These are phyloP conservation scores for Hydractinia symbiolongicarpus DNA, from an alignment of 30 jellyfish, hydroid and myxozoan species.

Conservation along the genomic window DNA sequence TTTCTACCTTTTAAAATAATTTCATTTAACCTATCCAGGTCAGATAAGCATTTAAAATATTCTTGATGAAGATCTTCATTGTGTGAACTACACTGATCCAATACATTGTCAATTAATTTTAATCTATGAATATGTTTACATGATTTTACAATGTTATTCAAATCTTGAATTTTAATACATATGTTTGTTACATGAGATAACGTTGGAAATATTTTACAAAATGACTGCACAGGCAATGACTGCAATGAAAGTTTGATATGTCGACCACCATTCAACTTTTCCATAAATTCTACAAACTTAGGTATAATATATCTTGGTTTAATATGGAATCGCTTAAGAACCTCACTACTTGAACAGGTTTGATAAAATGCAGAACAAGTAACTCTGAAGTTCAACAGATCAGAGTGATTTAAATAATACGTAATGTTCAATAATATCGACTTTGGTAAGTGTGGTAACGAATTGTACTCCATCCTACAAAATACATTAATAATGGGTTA, in stretches of 20 bases:
- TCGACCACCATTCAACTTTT: slow-evolving; percentile 14
- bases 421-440: background rate
- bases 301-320: background rate
- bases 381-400: slow-evolving; percentile 15
- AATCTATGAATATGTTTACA: slow-evolving; percentile 19
- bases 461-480: background rate
- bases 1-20: slow-evolving; percentile 11
- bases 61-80: slow-evolving; percentile 1
- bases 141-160: background rate
- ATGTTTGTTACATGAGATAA: slow-evolving; percentile 8
- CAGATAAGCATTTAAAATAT: background rate
- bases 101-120: slow-evolving; percentile 3
- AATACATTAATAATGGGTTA: background rate
- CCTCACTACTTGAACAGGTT: slow-evolving; percentile 1
- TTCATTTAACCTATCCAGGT: background rate
- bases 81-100: background rate
- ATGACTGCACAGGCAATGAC: background rate
- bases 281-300: background rate
- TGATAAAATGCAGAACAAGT: slow-evolving; percentile 23
- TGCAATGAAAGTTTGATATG: slow-evolving; percentile 20
- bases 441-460: background rate
- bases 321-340: background rate
- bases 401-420: slow-evolving; percentile 4
- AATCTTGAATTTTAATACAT: background rate
- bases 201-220: background rate